Conservation (phyloP, 2,888 invertebrate species). For the Hypercompe scribonia region DNA sequence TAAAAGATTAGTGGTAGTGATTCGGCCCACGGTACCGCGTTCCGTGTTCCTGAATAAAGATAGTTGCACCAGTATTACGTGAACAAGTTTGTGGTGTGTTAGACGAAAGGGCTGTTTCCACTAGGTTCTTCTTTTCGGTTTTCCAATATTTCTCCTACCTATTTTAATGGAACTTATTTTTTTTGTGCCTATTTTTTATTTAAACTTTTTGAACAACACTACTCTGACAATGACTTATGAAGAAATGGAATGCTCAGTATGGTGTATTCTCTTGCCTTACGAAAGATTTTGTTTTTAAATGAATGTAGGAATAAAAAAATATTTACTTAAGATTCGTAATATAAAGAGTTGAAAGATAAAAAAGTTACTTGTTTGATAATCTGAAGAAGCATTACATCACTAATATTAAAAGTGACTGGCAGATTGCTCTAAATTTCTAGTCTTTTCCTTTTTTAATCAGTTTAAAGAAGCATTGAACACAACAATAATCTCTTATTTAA, state of each 20-base stretch:
- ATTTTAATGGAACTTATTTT: too few relatives aligned
- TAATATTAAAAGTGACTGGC: not conserved
- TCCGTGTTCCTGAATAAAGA: constrained; percentile 67
- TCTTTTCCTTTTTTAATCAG: not conserved
- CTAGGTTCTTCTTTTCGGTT: not conserved
- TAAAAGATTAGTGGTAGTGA: constrained; percentile 76
- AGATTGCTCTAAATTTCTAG: not conserved
- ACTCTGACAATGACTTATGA: too few relatives aligned
- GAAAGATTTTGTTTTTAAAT: too few relatives aligned
- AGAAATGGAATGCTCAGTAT: not conserved
- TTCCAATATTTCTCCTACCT: too few relatives aligned
- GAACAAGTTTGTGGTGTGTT: constrained; percentile 18
- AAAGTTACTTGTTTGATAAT: not conserved
- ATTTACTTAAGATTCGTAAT: not conserved
- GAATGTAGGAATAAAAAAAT: too few relatives aligned
- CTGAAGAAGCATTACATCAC: not conserved
- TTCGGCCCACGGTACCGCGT: constrained; percentile 78
- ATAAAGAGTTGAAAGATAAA: not conserved
- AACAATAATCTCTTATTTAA: not conserved
- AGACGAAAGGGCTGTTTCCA: constrained; percentile 7
- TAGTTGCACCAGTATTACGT: constrained; percentile 43
- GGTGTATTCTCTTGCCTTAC: too few relatives aligned
- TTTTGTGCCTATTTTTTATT: too few relatives aligned
- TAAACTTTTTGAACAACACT: too few relatives aligned
- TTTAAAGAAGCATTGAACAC: not conserved